Percentiles rank a stretch among this genome's conserved stretches.
Conservation (phyloP, 2,113 vertebrate species). For the Callospermophilus lateralis region DNA sequence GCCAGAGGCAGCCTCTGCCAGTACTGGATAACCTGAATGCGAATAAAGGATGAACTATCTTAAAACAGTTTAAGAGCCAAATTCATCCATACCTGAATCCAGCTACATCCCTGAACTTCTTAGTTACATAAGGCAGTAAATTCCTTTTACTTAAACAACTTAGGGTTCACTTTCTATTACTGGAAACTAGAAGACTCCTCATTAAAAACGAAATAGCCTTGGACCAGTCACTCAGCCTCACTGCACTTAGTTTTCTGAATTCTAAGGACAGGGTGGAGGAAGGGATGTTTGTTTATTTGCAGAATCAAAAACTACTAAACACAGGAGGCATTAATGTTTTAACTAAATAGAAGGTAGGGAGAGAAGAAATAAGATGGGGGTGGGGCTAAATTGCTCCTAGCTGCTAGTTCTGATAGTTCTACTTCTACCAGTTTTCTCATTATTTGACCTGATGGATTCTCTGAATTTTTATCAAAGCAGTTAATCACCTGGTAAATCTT, state of each 20-base stretch:
- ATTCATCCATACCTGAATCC: background rate
- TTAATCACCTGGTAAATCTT: constrained; percentile 57
- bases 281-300: constrained; percentile 42
- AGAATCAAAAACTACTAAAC: constrained; percentile 67
- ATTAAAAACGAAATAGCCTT: constrained; percentile 10
- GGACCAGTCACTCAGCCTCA: constrained; percentile 31
- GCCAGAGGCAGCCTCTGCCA: background rate
- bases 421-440: constrained; percentile 60
- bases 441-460: constrained; percentile 29
- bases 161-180: constrained; percentile 11
- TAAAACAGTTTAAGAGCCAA: background rate
- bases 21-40: background rate
- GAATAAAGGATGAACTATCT: background rate
- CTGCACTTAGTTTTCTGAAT: constrained; percentile 32
- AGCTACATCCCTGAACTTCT: constrained; percentile 5
- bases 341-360: constrained; percentile 62
- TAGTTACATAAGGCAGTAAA: constrained; percentile 20
- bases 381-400: constrained; percentile 46
- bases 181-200: constrained; percentile 26
- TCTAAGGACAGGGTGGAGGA: background rate
- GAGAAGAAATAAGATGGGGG: constrained; percentile 50
- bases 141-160: constrained; percentile 28
- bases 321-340: constrained; percentile 60
- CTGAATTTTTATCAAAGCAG: constrained; percentile 72
- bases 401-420: constrained; percentile 47